A percentile compares a stretch with the other conserved stretches of the same genome.
phyloP scores from a whole-genome alignment of 2,113 vertebrate genomes.

The Tupaia tana region DNA sequence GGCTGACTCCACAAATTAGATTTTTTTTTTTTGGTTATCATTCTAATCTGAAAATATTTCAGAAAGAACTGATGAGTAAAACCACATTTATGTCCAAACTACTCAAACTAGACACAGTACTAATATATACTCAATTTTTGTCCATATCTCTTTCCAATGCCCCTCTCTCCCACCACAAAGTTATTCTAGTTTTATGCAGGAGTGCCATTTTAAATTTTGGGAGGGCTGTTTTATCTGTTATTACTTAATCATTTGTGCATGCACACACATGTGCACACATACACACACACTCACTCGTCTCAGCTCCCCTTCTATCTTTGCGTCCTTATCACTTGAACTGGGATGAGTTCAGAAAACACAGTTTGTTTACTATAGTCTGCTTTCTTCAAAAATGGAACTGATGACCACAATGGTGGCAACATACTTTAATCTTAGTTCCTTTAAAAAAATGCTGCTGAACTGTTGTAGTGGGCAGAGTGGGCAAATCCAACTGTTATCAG shows the following conservation, averaged over 20 bases:
- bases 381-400: conserved; percentile 10
- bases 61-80: neutral
- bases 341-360: neutral
- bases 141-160: neutral
- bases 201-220: neutral
- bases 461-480: neutral
- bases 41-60: conserved; percentile 18
- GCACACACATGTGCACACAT: rapidly evolving
- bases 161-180: neutral
- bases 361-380: neutral
- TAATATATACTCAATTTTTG: neutral
- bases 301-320: neutral
- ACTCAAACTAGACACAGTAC: neutral
- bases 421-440: neutral
- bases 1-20: too few species aligned
- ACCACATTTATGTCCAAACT: neutral
- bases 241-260: neutral
- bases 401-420: neutral
- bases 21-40: neutral
- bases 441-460: neutral
- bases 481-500: neutral
- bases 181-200: neutral
- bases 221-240: neutral
- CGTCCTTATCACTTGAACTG: neutral
- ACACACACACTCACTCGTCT: too few species aligned